Conservation (phyloP, 37 sponge, comb jelly and placozoan species). For the Lycopodina hypogea region DNA sequence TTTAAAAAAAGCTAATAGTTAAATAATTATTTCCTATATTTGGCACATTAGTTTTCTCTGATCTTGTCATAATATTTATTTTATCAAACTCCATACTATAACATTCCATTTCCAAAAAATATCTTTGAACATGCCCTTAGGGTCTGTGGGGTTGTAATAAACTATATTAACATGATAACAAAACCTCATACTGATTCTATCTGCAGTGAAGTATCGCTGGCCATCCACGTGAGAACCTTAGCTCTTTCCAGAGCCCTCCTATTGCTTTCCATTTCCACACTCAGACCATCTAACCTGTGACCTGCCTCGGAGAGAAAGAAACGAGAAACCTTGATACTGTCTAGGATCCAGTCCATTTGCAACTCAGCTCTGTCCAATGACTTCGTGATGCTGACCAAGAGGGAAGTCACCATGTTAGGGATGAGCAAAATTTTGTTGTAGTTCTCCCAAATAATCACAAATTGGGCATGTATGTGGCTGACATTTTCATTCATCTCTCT, state of each 20-base stretch:
- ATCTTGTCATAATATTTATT: no score
- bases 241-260: conserved; percentile 6
- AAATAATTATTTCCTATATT: no score
- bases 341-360: background rate
- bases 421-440: background rate
- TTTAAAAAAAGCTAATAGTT: no score
- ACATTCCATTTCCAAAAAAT: no score
- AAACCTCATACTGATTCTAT: background rate
- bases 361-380: background rate
- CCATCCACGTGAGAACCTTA: background rate
- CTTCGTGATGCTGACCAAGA: background rate
- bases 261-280: background rate
- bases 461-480: no score
- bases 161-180: no score
- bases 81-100: no score
- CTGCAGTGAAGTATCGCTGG: background rate
- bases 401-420: background rate
- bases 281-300: background rate
- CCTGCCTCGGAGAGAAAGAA: background rate
- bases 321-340: background rate
- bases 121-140: no score
- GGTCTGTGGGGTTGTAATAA: no score
- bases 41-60: no score
- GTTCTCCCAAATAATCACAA: background rate
- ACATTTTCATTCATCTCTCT: no score